Evolutionary conservation across 2,113 vertebrate genomes (phyloP), one percentile per base, ranked within the genome.

Genomic region (Bucco capensis): DNA sequence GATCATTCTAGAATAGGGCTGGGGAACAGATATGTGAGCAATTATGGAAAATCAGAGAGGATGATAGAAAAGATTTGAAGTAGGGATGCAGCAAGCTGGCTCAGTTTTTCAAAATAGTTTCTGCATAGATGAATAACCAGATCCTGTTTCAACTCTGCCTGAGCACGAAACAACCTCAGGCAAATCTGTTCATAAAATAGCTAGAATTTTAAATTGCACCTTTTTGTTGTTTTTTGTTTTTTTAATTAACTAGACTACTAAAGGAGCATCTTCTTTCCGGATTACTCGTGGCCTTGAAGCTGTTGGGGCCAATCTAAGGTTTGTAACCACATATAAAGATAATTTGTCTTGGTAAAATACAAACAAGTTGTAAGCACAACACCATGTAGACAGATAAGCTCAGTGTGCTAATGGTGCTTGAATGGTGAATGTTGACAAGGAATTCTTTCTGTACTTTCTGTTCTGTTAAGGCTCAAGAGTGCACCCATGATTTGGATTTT

Each of bases 251-350:
- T 89, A 99, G 99, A 99, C 98, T 33, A 99, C 99, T 69, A 99
- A 99, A 97, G 99, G 99, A 96, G 99, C 98, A 8, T 99, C 99
- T 17, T 97, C 98, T 58, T 99, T 99, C 93, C 98, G 97, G 97
- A 99, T 99, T 94, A 99, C 98, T 70, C 98, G 98, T 57, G 98
- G 99, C 77, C 96, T 99, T 46, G 99, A 99, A 97, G 98, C 98
- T 66, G 98, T 99, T 78, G 99, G 99, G 81, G 98, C 98, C 66
- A 98, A 95, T 92, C 92, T 99, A 80, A 98, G 98, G 99, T 99
- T 81, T 96, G 98, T 98, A 83, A 88, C 60, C 37, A 46, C 67
- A n/a, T 1, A 18, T n/a, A 72, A 71, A 60, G 6, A 62, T 65
- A 11, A 66, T 30, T 12, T 80, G 51, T 71, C 18, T 78, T 47